Base-by-base conservation (phyloP, 2,113 vertebrate species). In the Raphicerus campestris region DNA sequence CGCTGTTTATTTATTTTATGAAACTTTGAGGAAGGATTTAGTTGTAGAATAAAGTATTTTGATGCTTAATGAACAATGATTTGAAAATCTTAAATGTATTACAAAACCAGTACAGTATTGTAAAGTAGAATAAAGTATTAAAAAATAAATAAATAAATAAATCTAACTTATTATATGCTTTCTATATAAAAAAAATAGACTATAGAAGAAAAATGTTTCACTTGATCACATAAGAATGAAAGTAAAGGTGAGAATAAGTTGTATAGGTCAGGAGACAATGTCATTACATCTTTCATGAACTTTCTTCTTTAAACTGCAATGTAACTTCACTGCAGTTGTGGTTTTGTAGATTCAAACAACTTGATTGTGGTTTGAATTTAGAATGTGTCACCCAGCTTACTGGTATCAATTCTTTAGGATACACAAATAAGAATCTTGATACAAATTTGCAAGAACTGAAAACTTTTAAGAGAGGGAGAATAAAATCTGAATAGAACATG, bases 311-410 rank as follows among this genome's bases (percentile, higher is more conserved):
- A 66, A 70, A 96, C 35, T 60, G 28, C 22, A 84, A 49, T 45
- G 32, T 13, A 42, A 16, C 9, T 88, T 80, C 56, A 42, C 45
- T 73, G 77, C 13, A 87, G 16, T n/a, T 19, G 32, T 55, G 11
- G 30, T 70, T 73, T 39, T 77, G 6, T 61, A 85, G 81, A 58
- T 86, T 77, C 78, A 86, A 56, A 45, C 66, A 77, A 17, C 15
- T 66, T 70, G 19, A 42, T 49, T 81, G 85, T 47, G 11, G 15
- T 70, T 91, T 94, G 96, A 94, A 93, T 96, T 86, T 96, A 56
- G 2, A 26, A 1, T 19, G 2, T 63, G 60, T 81, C 53, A 91
- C 19, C 63, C 47, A 56, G 16, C 19, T 66, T 66, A 19, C 35
- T 26, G 11, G 35, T 94, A 73, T 82, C 63, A 84, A 16, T 97